Evolutionary conservation across 2,888 invertebrate species (phyloP).

Genomic region (Cepaea hortensis): DNA sequence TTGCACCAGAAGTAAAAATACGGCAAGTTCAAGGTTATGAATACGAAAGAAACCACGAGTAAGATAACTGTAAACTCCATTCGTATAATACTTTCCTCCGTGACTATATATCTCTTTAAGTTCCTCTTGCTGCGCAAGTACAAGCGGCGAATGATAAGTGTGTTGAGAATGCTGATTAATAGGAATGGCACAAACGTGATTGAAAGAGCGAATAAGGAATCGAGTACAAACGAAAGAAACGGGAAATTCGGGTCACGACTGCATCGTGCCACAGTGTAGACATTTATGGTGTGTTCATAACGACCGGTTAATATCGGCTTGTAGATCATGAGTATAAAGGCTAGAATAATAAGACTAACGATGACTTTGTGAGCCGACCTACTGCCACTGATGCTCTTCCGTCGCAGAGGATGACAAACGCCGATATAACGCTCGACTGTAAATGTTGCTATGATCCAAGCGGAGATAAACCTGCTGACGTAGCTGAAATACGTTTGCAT

Average conservation of each 20-base stretch:
- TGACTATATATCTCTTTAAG: slow-evolving; percentile 52
- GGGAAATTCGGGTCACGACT: slow-evolving; percentile 55
- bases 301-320: slow-evolving; percentile 68
- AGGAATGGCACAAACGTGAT: slow-evolving; percentile 67
- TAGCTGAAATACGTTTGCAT: slow-evolving; percentile 79
- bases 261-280: slow-evolving; percentile 53
- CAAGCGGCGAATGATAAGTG: slow-evolving; percentile 62
- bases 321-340: slow-evolving; percentile 62
- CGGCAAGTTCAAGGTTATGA: slow-evolving; percentile 71
- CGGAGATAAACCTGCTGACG: slow-evolving; percentile 69
- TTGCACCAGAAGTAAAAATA: slow-evolving; percentile 70
- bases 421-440: slow-evolving; percentile 73
- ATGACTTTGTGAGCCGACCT: slow-evolving; percentile 55
- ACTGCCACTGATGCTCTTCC: slow-evolving; percentile 60
- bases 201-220: slow-evolving; percentile 62
- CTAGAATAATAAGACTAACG: slow-evolving; percentile 55
- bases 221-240: slow-evolving; percentile 62
- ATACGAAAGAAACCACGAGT: slow-evolving; percentile 71
- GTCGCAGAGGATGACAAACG: slow-evolving; percentile 70
- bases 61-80: slow-evolving; percentile 72
- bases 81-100: slow-evolving; percentile 66
- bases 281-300: slow-evolving; percentile 42
- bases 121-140: slow-evolving; percentile 52
- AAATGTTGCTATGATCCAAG: slow-evolving; percentile 73
- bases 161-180: slow-evolving; percentile 65